Evolutionary conservation across 2,797 vertebrate genomes (phyloP).

Genomic region (Scolopax bukidnonensis): DNA sequence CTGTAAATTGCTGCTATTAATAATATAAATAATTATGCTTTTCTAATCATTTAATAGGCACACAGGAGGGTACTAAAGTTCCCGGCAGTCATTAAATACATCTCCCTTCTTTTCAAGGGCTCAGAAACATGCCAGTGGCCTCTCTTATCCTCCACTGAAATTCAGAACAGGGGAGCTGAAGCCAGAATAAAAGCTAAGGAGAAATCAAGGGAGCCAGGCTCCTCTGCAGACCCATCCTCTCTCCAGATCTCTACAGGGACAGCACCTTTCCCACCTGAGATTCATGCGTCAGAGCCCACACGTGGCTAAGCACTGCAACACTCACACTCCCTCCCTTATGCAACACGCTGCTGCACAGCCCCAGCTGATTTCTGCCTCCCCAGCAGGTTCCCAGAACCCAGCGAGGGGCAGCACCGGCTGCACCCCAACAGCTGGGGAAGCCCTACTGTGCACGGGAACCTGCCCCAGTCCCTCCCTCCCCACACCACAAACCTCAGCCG

Average conservation of each 20-base stretch:
- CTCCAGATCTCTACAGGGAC: neutral
- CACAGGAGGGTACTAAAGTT: conserved; percentile 28
- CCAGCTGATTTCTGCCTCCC: neutral
- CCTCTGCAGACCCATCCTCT: neutral
- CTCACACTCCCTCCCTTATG: fast-evolving
- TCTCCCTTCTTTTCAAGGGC: neutral
- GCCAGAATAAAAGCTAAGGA: neutral
- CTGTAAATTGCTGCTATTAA: conserved; percentile 53
- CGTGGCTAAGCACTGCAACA: neutral
- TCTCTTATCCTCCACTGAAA: neutral
- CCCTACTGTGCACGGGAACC: neutral
- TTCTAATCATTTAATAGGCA: conserved; percentile 48
- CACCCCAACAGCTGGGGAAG: fast-evolving
- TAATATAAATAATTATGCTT: conserved; percentile 49
- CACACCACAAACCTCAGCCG: neutral
- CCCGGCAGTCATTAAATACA: neutral
- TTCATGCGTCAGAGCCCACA: fast-evolving
- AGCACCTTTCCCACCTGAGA: neutral
- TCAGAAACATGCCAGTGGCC: neutral
- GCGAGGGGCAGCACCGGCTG: neutral
- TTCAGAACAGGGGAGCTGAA: neutral
- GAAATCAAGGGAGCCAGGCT: neutral
- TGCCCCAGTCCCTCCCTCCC: neutral
- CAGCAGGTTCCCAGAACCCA: neutral
- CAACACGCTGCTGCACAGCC: neutral